Base-by-base conservation (phyloP, 2,113 vertebrate species). In the Ariopsis seemanni region DNA sequence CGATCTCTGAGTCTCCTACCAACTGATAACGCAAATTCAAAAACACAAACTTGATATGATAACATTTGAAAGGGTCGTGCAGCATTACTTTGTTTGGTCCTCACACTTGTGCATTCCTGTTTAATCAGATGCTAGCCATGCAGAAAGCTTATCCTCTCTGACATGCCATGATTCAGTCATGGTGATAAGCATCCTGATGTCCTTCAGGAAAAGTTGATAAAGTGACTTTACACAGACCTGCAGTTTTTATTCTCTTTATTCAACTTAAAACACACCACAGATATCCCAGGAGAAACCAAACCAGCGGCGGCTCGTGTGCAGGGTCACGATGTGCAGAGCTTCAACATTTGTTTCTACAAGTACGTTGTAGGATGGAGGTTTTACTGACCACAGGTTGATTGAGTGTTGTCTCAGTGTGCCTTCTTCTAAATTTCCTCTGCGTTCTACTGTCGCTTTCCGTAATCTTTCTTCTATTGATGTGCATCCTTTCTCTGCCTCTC, bases 101-200 rank as follows among this genome's bases (percentile, higher is more conserved):
- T 8, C 3, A 11, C 5, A 42, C 10, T n/a, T 5, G 5, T 9
- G 34, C 84, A 77, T 85, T n/a, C 69, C 57, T 50, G 5, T 34
- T 34, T 75, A 74, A 85, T 85, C 34, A 77, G 55, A 62, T 62
- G 8, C 5, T 17, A 52, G 15, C 0, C 1, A 42, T 5, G 12
- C 30, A 5, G 7, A 52, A 10, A 42, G 15, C 7, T 62, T 6
- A 0, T 48, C 57, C 2, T 62, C 12, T 52, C 71, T 52, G 30
- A 6, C 30, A n/a, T 0, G 1, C 15, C n/a, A 11, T 0, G 9
- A 4, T 42, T 42, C 18, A 25, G 12, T 17, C 27, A 2, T 0
- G 9, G 3, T 53, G 57, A 63, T 65, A 65, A 65, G 60, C 17
- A 5, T 5, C 25, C 53, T 3, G 1, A 17, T 48, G 8, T 57